phyloP scores from a whole-genome alignment of 2,888 invertebrate genomes.

The Portevinia maculata region DNA sequence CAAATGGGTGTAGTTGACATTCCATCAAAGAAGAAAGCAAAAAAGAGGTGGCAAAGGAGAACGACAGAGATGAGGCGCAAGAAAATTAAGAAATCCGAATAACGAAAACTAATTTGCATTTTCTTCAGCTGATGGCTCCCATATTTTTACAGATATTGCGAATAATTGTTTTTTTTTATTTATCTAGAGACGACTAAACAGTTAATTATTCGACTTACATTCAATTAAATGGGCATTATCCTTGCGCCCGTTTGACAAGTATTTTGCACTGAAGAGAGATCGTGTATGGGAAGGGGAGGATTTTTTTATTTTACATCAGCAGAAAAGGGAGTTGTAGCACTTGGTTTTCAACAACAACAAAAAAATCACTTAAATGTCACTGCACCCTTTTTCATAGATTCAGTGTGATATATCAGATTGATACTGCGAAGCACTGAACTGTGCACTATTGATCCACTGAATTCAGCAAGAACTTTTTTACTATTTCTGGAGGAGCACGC shows the following conservation, averaged over 20 bases:
- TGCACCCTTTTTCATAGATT: conserved; percentile 42
- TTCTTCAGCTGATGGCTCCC: conserved; percentile 20
- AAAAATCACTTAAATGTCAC: conserved; percentile 25
- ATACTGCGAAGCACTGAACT: conserved; percentile 32
- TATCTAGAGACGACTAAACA: conserved; percentile 27
- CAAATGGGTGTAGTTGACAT: conserved; percentile 67
- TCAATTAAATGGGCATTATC: conserved; percentile 49
- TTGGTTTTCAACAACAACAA: conserved; percentile 5
- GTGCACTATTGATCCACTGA: conserved; percentile 52
- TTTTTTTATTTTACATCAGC: conserved; percentile 1
- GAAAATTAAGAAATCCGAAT: conserved; percentile 40
- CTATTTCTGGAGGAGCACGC: conserved; percentile 28
- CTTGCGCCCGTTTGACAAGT: conserved; percentile 36
- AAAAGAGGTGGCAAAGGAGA: conserved; percentile 28
- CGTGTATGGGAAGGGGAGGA: conserved; percentile 18
- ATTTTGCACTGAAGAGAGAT: conserved; percentile 33
- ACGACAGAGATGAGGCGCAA: conserved; percentile 15
- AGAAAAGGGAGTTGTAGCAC: conserved; percentile 24
- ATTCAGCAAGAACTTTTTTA: conserved; percentile 16
- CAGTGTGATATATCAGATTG: conserved; percentile 15
- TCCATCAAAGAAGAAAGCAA: conserved; percentile 20
- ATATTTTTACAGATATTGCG: conserved; percentile 42
- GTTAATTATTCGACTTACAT: conserved; percentile 46
- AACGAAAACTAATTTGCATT: conserved; percentile 47
- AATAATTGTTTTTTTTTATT: neutral